phyloP scores from a whole-genome alignment of 2,888 invertebrate genomes.

The Lasioglossum vierecki region DNA sequence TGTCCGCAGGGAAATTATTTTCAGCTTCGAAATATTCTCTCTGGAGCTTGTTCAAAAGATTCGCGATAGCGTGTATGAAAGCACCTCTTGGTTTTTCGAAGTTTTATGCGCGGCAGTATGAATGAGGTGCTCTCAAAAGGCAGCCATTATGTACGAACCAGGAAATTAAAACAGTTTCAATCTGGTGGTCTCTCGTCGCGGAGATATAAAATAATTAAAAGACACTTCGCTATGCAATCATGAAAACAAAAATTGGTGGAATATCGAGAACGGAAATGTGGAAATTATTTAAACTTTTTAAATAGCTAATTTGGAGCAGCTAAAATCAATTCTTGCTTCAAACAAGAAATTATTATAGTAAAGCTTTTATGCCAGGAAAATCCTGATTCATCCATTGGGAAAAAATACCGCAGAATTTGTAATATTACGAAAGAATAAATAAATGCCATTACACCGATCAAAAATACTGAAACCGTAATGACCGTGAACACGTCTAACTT shows the following conservation, averaged over 20 bases:
- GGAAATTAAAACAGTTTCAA: constrained; percentile 5
- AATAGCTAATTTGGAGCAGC: neutral
- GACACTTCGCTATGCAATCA: neutral
- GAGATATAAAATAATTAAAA: neutral
- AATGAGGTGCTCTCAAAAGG: neutral
- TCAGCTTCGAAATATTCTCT: neutral
- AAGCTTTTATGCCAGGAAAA: no score
- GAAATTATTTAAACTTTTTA: neutral
- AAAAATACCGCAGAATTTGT: no score
- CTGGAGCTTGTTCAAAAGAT: neutral
- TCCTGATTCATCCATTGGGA: no score
- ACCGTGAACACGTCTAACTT: neutral
- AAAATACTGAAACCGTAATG: no score
- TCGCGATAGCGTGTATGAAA: neutral
- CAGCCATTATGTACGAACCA: neutral
- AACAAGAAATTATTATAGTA: no score
- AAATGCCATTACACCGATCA: no score
- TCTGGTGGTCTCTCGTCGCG: neutral
- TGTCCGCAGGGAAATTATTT: neutral
- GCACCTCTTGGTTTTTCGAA: neutral
- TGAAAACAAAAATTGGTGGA: neutral
- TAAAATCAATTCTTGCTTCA: neutral
- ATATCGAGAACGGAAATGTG: neutral
- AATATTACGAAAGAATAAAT: no score
- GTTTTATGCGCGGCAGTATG: neutral